Evolutionary conservation across 2,113 vertebrate species (phyloP), one percentile per base, ranked within the genome.

Genomic region (Trematomus loennbergii): DNA sequence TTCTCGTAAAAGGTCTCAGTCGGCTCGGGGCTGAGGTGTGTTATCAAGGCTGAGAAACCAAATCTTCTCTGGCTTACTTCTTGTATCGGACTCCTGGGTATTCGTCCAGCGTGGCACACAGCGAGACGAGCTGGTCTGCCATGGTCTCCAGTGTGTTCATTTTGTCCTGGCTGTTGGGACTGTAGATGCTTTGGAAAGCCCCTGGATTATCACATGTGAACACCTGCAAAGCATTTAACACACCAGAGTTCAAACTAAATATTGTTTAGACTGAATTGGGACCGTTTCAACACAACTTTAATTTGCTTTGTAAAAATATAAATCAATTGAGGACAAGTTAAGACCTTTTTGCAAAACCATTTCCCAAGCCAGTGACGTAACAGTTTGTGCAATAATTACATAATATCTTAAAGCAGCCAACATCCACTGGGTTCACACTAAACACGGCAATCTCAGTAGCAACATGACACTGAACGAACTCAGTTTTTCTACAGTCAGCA

Each of bases 91-190:
- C 95, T 22, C 97, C 98, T 15, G 98, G 98, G 83, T 99, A 97
- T 90, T 99, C 98, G 9, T 99, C 96, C 84, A 99, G 85, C 0
- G 96, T 97, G 69, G 97, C 97, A 81, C 97, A 99, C 1, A 99
- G 94, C 0, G 97, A 97, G 72, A 98, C 97, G 22, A 99, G 96
- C 85, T 98, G 97, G 46, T 97, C 95, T 22, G 97, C 97, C 17
- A 99, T 94, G 2, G 87, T 90, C 84, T 97, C 96, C 93, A 99
- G 91, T 16, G 96, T 92, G 63, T 87, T 83, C 50, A 68, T 94
- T 95, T 93, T 96, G 62, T 96, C 95, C 72, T 93, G 87, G 79
- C 93, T 97, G 46, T 94, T 88, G 54, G 96, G 96, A 87, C 95
- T 96, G 57, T 98, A 99, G 88, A 98, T 96, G 87, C 94, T 95